Evolutionary conservation across 2,888 invertebrate genomes (phyloP).

Genomic region (Glyphotaelius pellucidus): DNA sequence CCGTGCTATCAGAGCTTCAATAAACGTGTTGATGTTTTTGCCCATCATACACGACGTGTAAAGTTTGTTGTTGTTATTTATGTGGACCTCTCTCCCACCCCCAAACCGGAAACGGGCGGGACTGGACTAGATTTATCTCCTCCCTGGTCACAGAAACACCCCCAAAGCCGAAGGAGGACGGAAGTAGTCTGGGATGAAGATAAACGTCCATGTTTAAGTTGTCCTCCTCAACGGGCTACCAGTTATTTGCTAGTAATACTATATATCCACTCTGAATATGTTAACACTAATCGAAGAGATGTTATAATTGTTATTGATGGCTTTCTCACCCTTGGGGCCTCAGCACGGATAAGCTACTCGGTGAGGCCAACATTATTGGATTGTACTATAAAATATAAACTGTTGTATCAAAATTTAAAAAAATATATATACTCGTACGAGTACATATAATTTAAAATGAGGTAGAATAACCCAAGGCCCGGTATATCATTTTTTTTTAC

Average conservation of each 20-base stretch:
- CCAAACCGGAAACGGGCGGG: background rate
- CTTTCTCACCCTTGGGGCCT: background rate
- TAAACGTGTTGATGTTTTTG: background rate
- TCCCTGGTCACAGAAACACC: background rate
- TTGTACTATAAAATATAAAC: too few species aligned
- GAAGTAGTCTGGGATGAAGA: constrained; percentile 36
- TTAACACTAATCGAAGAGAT: background rate
- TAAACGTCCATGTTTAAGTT: constrained; percentile 35
- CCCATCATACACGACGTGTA: constrained; percentile 3
- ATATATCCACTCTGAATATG: background rate
- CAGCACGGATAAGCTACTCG: too few species aligned
- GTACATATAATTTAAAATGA: background rate
- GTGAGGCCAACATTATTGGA: too few species aligned
- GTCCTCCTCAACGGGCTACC: background rate
- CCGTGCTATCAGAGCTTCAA: background rate
- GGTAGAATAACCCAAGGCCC: too few species aligned
- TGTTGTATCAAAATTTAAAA: too few species aligned
- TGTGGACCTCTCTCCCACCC: background rate
- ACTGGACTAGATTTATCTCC: constrained; percentile 34
- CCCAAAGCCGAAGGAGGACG: background rate
- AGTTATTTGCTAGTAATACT: background rate
- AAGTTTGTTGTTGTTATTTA: constrained; percentile 40
- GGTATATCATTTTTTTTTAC: too few species aligned
- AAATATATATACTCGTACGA: too few species aligned
- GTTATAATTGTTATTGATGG: background rate